Evolutionary conservation across 2,113 vertebrate species (phyloP).

Genomic region (Epinephelus cyanopodus): DNA sequence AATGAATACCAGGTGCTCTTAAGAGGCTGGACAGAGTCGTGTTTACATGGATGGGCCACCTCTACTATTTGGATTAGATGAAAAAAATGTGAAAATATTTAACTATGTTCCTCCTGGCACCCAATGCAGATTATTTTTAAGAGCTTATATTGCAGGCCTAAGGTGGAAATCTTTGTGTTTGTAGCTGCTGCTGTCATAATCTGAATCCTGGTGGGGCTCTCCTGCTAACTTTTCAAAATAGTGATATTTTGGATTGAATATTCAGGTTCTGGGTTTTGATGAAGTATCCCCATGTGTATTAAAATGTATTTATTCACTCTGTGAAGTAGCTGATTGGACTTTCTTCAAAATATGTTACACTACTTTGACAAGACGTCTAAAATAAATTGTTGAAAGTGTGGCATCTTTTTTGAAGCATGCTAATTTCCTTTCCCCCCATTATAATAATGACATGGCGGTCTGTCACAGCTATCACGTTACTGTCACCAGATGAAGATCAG

Average conservation of each 20-base stretch:
- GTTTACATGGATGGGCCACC: constrained; percentile 56
- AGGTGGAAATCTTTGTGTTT: constrained; percentile 45
- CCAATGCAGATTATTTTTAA: constrained; percentile 54
- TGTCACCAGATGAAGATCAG: constrained; percentile 63
- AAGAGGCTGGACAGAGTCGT: constrained; percentile 48
- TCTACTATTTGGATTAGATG: constrained; percentile 34
- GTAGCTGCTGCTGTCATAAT: constrained; percentile 41
- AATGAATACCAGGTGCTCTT: constrained; percentile 74
- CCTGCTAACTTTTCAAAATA: constrained; percentile 40
- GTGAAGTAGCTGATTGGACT: constrained; percentile 53
- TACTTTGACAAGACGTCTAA: constrained; percentile 49
- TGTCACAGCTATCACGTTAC: constrained; percentile 61
- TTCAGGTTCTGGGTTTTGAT: constrained; percentile 25
- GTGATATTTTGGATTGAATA: constrained; percentile 39
- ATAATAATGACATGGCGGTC: constrained; percentile 56
- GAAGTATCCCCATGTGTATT: constrained; percentile 32
- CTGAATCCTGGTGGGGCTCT: constrained; percentile 33
- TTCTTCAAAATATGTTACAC: constrained; percentile 49
- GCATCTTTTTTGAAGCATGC: constrained; percentile 41
- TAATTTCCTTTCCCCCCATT: constrained; percentile 47
- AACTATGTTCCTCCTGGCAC: constrained; percentile 33
- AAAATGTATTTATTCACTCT: constrained; percentile 53
- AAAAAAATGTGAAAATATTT: constrained; percentile 33
- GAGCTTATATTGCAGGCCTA: constrained; percentile 30
- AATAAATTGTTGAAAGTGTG: constrained; percentile 49